These are phyloP conservation scores for Psephotus haematonotus DNA, from an alignment of 2,113 vertebrate genomes.

Conservation along the genomic window DNA sequence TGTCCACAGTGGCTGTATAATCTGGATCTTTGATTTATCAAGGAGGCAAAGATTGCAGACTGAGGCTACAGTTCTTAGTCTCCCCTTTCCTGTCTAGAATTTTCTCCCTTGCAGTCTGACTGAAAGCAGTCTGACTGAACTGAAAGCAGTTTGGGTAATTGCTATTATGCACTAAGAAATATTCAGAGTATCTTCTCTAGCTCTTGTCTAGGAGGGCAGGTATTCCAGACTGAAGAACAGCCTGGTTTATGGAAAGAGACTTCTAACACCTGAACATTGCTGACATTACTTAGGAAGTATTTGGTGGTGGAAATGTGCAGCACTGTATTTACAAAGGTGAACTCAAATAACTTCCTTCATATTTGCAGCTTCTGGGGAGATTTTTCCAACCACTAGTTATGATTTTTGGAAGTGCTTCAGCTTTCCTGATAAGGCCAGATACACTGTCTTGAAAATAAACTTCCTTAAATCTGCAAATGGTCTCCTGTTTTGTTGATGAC, in stretches of 20 bases:
- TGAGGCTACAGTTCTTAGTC: neutral
- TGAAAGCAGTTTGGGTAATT: neutral
- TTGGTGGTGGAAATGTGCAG: neutral
- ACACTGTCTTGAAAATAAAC: neutral
- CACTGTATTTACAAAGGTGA: neutral
- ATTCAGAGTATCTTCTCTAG: neutral
- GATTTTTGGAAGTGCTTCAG: conserved; percentile 1
- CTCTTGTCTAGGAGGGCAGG: neutral
- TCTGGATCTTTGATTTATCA: neutral
- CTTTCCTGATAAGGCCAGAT: conserved; percentile 17
- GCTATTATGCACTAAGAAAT: neutral
- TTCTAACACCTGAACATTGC: neutral
- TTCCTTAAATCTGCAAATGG: neutral
- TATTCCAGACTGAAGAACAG: neutral
- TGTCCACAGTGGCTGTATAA: neutral
- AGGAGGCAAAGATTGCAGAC: neutral
- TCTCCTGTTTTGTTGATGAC: neutral
- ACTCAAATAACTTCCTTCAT: neutral
- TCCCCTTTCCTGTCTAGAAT: neutral
- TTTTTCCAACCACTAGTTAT: neutral
- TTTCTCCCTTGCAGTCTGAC: neutral
- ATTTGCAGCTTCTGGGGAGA: neutral
- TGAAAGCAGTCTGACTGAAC: neutral
- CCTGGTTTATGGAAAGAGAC: neutral
- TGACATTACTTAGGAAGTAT: neutral